A percentile compares a stretch with the other conserved stretches of the same genome.
Evolutionary conservation across 2,113 vertebrate genomes (phyloP).

Genomic region (Burhinus oedicnemus): DNA sequence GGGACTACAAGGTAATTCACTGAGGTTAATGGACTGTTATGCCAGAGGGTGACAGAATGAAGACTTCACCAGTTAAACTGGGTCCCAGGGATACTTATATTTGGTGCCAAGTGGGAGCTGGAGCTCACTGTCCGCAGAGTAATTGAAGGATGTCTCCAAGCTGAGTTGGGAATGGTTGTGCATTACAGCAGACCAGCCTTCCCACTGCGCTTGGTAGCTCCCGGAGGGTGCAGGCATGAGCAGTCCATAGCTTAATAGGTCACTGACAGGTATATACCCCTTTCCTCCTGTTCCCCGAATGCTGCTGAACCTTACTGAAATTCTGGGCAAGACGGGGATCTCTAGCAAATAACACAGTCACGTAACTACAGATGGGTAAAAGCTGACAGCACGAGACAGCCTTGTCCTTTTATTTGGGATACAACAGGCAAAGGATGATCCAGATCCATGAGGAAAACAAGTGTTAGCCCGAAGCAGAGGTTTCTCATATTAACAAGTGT

Average conservation of each 20-base stretch:
- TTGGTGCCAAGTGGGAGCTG: not conserved
- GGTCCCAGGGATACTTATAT: not conserved
- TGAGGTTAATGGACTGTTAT: conserved; percentile 17
- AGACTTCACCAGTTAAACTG: not conserved
- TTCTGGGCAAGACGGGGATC: not conserved
- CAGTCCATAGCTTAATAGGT: not conserved
- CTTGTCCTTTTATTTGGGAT: not conserved
- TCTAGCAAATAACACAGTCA: not conserved
- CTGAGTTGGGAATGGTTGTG: not conserved
- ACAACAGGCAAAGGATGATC: not conserved
- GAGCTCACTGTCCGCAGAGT: not conserved
- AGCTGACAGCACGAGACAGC: not conserved
- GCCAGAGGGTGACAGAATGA: not conserved
- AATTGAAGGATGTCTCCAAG: not conserved
- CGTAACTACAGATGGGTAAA: not conserved
- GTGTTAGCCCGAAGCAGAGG: not conserved
- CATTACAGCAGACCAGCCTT: not conserved
- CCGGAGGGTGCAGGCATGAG: not conserved
- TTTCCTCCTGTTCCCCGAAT: not conserved
- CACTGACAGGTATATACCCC: not conserved
- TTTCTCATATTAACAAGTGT: not conserved
- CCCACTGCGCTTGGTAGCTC: not conserved
- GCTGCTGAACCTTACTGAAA: not conserved
- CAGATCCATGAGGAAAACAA: not conserved
- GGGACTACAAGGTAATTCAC: not conserved